These are phyloP conservation scores for Pristis pectinata DNA, from an alignment of 2,797 vertebrate species.

Conservation along the genomic window DNA sequence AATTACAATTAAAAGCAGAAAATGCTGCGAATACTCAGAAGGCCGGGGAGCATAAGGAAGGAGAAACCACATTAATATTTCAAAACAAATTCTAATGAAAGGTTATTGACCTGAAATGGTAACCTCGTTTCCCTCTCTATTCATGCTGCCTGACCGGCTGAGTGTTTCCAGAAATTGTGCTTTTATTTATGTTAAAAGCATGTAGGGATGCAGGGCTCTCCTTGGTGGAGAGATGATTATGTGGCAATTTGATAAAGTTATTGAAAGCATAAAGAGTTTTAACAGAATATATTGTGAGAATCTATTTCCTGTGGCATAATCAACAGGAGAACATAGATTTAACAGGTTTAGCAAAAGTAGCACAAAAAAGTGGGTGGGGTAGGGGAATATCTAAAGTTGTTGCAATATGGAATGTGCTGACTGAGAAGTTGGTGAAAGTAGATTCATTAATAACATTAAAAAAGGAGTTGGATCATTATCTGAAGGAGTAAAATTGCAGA, in stretches of 20 bases:
- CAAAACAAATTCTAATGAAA: too few species aligned
- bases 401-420: background rate
- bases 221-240: background rate
- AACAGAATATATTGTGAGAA: background rate
- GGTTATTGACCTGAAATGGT: too few species aligned
- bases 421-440: background rate
- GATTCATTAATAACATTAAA: background rate
- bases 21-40: too few species aligned
- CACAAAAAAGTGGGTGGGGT: background rate
- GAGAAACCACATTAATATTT: too few species aligned
- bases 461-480: background rate
- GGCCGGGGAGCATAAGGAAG: too few species aligned
- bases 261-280: background rate
- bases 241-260: background rate
- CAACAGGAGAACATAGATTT: background rate
- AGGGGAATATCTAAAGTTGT: background rate
- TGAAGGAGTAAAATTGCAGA: background rate
- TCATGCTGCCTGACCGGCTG: too few species aligned
- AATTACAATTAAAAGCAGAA: background rate
- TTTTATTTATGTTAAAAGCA: too few species aligned
- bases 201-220: too few species aligned
- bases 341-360: too few species aligned
- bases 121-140: too few species aligned
- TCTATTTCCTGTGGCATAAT: background rate
- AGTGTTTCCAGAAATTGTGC: too few species aligned